These are phyloP conservation scores for Gandaritis pyraliata DNA, from an alignment of 2,888 invertebrate species.

Conservation along the genomic window DNA sequence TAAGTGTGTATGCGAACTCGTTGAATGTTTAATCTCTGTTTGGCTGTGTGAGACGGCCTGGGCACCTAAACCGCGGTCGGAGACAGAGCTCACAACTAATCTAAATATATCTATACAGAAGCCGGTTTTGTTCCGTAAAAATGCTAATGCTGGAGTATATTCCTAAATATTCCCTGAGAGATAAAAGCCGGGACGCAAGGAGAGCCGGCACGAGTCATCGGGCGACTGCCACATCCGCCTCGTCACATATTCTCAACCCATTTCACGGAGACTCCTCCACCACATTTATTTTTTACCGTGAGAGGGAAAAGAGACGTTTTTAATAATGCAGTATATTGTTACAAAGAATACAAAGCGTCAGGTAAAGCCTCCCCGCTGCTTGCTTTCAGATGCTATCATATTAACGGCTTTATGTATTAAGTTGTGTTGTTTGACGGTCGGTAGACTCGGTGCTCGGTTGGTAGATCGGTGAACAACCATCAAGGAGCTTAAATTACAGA, in stretches of 20 bases:
- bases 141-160: conserved; percentile 47
- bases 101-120: conserved; percentile 34
- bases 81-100: conserved; percentile 30
- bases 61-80: conserved; percentile 25
- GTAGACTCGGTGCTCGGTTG: conserved; percentile 46
- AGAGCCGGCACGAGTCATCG: conserved; percentile 52
- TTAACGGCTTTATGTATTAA: conserved; percentile 62
- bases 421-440: conserved; percentile 58
- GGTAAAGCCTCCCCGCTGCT: conserved; percentile 59
- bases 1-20: conserved; percentile 82
- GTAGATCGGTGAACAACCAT: conserved; percentile 38
- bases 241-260: conserved; percentile 63
- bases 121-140: conserved; percentile 37
- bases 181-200: conserved; percentile 55
- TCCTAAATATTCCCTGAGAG: conserved; percentile 48
- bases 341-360: conserved; percentile 74
- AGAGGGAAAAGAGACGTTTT: conserved; percentile 64
- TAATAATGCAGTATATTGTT: conserved; percentile 78
- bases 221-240: conserved; percentile 57
- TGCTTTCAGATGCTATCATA: conserved; percentile 59
- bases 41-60: conserved; percentile 54
- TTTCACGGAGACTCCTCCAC: conserved; percentile 53
- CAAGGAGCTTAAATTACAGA: conserved; percentile 25
- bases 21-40: conserved; percentile 83
- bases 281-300: conserved; percentile 68